Conservation (phyloP, 2,888 invertebrate genomes). For the Odontomyia ornata region DNA sequence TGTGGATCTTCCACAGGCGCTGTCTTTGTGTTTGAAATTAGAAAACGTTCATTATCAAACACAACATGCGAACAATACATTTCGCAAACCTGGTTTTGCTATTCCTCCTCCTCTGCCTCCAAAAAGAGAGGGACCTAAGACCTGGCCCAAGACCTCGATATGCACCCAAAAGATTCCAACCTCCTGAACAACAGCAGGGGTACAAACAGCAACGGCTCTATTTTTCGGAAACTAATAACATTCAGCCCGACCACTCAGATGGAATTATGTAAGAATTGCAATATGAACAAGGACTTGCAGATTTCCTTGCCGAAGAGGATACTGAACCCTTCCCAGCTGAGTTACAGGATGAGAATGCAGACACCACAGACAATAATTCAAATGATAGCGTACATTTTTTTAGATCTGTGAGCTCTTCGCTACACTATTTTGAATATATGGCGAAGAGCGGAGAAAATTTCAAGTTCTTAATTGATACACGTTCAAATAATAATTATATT, state of each 20-base stretch:
- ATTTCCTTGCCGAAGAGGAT: neutral
- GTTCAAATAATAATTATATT: slow-evolving; percentile 44
- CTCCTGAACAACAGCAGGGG: no score
- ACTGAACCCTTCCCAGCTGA: neutral
- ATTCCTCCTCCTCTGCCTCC: neutral
- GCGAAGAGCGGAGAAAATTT: slow-evolving; percentile 38
- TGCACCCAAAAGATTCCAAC: no score
- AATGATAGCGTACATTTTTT: slow-evolving; percentile 42
- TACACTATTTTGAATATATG: slow-evolving; percentile 38
- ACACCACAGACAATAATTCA: neutral
- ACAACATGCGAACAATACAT: slow-evolving; percentile 2
- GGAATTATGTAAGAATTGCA: no score
- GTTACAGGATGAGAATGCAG: neutral
- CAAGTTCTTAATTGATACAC: slow-evolving; percentile 44
- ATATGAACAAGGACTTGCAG: neutral
- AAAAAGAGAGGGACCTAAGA: neutral
- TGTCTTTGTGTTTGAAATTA: slow-evolving; percentile 49
- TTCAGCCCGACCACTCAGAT: no score
- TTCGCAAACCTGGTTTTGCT: neutral
- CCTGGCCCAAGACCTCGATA: neutral
- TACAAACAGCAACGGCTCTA: no score
- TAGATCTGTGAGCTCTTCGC: slow-evolving; percentile 45
- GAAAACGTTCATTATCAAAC: slow-evolving; percentile 43
- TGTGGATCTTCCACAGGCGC: slow-evolving; percentile 47
- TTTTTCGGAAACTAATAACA: no score